phyloP scores from a whole-genome alignment of 92 coral and sea anemone species.

The Parazoanthus swiftii region DNA sequence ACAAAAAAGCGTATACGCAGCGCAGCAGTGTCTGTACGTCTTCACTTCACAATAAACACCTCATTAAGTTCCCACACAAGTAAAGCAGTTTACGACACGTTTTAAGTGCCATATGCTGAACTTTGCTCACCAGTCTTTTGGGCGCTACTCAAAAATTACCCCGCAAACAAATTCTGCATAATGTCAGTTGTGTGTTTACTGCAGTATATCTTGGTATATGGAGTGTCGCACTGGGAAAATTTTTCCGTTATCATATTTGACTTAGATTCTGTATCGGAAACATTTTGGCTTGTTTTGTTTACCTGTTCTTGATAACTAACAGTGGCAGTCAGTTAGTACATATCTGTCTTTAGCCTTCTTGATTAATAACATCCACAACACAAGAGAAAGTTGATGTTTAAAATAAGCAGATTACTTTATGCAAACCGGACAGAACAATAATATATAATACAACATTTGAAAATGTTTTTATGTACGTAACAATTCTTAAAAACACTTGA shows the following conservation, averaged over 20 bases:
- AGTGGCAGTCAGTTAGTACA: too few species aligned
- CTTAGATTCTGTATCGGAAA: neutral
- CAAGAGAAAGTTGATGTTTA: too few species aligned
- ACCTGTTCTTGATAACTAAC: too few species aligned
- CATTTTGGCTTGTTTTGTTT: too few species aligned
- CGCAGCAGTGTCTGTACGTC: neutral
- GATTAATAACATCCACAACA: too few species aligned
- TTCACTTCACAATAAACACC: too few species aligned
- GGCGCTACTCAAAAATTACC: neutral
- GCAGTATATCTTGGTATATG: neutral
- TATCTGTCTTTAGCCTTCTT: too few species aligned
- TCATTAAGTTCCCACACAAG: neutral
- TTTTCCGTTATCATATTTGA: neutral
- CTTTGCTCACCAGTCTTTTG: neutral
- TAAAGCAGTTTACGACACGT: neutral
- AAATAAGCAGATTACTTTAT: too few species aligned
- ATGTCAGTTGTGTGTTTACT: neutral
- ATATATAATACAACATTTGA: too few species aligned
- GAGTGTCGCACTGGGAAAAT: neutral
- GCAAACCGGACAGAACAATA: too few species aligned
- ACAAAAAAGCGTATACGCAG: neutral
- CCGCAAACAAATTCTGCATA: neutral
- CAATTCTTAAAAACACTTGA: too few species aligned
- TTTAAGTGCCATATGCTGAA: neutral
- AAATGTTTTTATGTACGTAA: too few species aligned